phyloP scores from a whole-genome alignment of 2,113 vertebrate genomes.

The Cyprinodon variegatus region DNA sequence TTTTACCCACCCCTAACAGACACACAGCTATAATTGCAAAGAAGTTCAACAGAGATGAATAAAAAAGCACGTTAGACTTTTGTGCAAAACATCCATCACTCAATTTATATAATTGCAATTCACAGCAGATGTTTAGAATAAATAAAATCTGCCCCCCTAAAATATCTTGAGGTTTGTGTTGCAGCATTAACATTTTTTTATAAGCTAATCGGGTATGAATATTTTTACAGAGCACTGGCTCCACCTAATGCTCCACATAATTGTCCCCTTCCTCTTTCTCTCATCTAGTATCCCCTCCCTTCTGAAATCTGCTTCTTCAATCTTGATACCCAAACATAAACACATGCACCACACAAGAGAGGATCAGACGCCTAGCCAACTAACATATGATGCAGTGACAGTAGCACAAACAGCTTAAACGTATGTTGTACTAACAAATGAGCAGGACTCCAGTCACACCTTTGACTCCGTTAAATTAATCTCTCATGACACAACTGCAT shows the following conservation, averaged over 20 bases:
- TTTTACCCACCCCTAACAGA: too few species aligned
- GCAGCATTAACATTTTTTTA: background rate
- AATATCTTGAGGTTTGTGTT: too few species aligned
- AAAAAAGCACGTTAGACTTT: background rate
- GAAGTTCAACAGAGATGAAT: too few species aligned
- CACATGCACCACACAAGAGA: conserved; percentile 23
- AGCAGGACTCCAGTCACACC: conserved; percentile 5
- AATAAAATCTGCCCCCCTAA: too few species aligned
- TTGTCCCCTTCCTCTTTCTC: conserved; percentile 61
- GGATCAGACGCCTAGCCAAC: conserved; percentile 18
- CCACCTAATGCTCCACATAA: conserved; percentile 52
- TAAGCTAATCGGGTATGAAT: background rate
- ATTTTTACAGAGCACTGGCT: conserved; percentile 1
- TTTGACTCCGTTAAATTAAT: conserved; percentile 8
- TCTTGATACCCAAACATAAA: conserved; percentile 49
- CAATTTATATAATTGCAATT: background rate
- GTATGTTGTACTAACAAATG: conserved; percentile 8
- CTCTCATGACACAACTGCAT: background rate
- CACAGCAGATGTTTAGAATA: background rate
- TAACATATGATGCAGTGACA: conserved; percentile 33
- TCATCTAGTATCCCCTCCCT: conserved; percentile 45
- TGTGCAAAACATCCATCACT: background rate
- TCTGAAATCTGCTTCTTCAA: conserved; percentile 59
- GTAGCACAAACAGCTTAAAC: conserved; percentile 15
- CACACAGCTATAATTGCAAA: too few species aligned